Base-by-base conservation (phyloP, 2,797 vertebrate genomes). In the Mormyrops boulengeri region DNA sequence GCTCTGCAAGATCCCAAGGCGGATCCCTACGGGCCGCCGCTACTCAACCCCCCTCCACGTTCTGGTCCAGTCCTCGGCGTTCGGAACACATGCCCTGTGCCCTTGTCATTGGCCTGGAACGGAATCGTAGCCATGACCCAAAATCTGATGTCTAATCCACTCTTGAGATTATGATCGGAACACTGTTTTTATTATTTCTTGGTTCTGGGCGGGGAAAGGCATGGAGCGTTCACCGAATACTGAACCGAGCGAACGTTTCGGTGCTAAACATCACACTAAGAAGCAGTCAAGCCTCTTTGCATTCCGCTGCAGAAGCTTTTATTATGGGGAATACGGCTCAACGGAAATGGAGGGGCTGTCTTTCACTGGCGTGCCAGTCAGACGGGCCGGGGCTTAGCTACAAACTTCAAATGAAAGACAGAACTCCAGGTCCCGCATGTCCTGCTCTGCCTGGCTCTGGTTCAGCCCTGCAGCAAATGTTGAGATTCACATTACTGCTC, bases 1-100 rank as follows among this genome's bases (percentile, higher is more conserved):
- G 60, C 88, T 91, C 90, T 60, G 91, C 91, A 91, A 93, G 80
- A 30, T 30, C 26, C 26, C 5, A 4, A 2, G 44, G 3, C 11
- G 6, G 30, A 14, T 47, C 47, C 62, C 62, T 55, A 73, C 0
- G 73, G n/a, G 9, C 22, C 47, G 5, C 14, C 12, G 2, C 5
- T 55, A 1, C 55, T 38, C 87, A 52, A 26, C 3, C 19, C 22
- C 66, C 85, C 91, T 90, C 66, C 17, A 30, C 77, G 1, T 19
- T 88, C 90, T 22, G 38, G 57, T 30, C 57, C 11, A 6, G 57
- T 5, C 4, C 60, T n/a, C 41, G 0, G 1, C 8, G 0, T 26
- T 47, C 38, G 0, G 7, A 55, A 26, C 52, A 62, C 57, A 47
- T 38, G 9, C 62, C 87, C 73, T 19, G 4, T 38, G 38, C 26